A percentile compares a stretch with the other conserved stretches of the same genome.
Conservation (phyloP, 2,113 vertebrate genomes). For the Heterochromis multidens region DNA sequence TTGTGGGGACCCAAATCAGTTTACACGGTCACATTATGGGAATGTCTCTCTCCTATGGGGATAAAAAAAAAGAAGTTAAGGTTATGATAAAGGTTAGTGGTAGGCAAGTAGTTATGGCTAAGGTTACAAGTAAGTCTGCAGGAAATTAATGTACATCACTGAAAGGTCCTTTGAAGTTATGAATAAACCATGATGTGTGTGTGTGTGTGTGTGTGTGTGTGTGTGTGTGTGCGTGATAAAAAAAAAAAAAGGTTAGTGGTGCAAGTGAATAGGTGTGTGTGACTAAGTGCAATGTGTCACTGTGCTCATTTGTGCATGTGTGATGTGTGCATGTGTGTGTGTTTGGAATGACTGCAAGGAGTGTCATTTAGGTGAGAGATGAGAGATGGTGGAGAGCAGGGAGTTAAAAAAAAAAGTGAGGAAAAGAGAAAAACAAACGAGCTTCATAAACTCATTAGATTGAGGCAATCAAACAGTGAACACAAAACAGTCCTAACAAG, state of each 20-base stretch:
- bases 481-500: slow-evolving; percentile 29
- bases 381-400: slow-evolving; percentile 12
- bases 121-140: not conserved
- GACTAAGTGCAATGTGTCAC: not conserved
- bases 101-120: not conserved
- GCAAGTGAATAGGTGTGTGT: slow-evolving; percentile 12
- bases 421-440: slow-evolving; percentile 12
- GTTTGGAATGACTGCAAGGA: slow-evolving; percentile 40
- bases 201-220: not conserved
- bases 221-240: not conserved
- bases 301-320: not conserved
- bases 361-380: slow-evolving; percentile 58
- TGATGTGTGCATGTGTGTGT: not conserved
- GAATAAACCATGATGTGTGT: not conserved
- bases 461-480: slow-evolving; percentile 2
- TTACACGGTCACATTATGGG: not conserved
- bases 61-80: not conserved
- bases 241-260: slow-evolving; percentile 15
- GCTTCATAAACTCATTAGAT: slow-evolving; percentile 12
- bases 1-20: not conserved
- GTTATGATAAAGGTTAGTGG: not conserved
- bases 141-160: not conserved
- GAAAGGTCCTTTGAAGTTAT: not conserved
- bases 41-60: fast-evolving
- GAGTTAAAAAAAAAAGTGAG: not conserved